Conservation (phyloP, 2,888 invertebrate species). For the Podotricha telesiphe region DNA sequence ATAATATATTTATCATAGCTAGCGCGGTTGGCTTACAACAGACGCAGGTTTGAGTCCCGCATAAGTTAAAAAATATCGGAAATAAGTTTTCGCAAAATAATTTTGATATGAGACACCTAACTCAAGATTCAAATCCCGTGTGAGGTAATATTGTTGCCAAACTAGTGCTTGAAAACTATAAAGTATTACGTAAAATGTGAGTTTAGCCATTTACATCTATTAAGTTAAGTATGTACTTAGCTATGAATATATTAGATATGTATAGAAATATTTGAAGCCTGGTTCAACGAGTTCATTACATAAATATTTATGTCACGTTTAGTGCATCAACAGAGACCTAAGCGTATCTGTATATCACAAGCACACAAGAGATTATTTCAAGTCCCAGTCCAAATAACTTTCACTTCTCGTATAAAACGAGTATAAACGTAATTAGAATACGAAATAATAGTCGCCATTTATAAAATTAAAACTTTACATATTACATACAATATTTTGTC, state of each 20-base stretch:
- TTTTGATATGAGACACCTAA: no score
- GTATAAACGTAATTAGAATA: constrained; percentile 35
- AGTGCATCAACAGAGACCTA: constrained; percentile 44
- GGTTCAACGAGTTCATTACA: constrained; percentile 29
- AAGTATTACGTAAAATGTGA: not conserved
- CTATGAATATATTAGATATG: not conserved
- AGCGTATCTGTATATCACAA: constrained; percentile 37
- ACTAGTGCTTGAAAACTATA: not conserved
- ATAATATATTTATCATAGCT: no score
- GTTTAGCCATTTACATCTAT: not conserved
- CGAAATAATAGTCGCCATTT: constrained; percentile 10
- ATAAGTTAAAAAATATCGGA: no score
- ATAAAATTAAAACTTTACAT: not conserved
- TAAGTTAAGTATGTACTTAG: constrained; percentile 5
- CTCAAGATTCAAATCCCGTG: not conserved
- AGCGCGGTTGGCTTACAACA: no score
- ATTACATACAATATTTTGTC: not conserved
- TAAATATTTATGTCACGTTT: constrained; percentile 43
- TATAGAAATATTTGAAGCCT: constrained; percentile 10
- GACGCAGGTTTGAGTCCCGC: no score
- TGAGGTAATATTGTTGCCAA: not conserved
- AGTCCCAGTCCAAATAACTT: constrained; percentile 39
- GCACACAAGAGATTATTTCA: constrained; percentile 37
- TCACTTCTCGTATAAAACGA: constrained; percentile 40
- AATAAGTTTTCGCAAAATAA: no score